phyloP scores from a whole-genome alignment of 1,140 invertebrate genomes.

The Drosophila neocordata region DNA sequence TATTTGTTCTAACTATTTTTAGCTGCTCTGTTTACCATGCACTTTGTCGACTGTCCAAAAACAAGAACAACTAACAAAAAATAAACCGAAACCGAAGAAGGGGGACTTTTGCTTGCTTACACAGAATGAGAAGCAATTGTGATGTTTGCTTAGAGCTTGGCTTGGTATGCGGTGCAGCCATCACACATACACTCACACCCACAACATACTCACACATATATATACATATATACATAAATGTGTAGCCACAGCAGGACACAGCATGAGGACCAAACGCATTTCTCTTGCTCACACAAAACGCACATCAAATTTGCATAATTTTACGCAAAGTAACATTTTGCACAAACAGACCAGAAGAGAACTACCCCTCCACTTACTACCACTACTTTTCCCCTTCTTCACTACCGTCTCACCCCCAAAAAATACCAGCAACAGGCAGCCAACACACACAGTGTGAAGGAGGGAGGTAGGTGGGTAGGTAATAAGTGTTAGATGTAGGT shows the following conservation, averaged over 20 bases:
- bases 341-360: slow-evolving; percentile 58
- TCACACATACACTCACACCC: slow-evolving; percentile 23
- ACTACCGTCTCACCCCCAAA: not conserved
- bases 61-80: slow-evolving; percentile 14
- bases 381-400: not conserved
- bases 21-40: slow-evolving; percentile 64
- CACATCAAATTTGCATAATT: slow-evolving; percentile 81
- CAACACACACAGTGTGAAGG: not conserved
- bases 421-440: slow-evolving; percentile 52
- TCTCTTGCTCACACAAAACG: slow-evolving; percentile 71
- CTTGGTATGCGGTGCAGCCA: slow-evolving; percentile 62
- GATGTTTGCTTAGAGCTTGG: slow-evolving; percentile 68
- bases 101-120: slow-evolving; percentile 1
- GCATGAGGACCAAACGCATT: slow-evolving; percentile 39
- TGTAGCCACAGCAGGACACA: slow-evolving; percentile 27
- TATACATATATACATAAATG: slow-evolving; percentile 9
- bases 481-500: slow-evolving; percentile 3
- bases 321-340: slow-evolving; percentile 75
- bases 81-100: slow-evolving; percentile 3
- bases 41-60: slow-evolving; percentile 65
- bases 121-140: slow-evolving; percentile 33
- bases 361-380: slow-evolving; percentile 15
- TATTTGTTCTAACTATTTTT: slow-evolving; percentile 49
- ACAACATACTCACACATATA: slow-evolving; percentile 30
- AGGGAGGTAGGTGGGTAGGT: not conserved